phyloP scores from a whole-genome alignment of 2,888 invertebrate species.

The Noctua pronuba region DNA sequence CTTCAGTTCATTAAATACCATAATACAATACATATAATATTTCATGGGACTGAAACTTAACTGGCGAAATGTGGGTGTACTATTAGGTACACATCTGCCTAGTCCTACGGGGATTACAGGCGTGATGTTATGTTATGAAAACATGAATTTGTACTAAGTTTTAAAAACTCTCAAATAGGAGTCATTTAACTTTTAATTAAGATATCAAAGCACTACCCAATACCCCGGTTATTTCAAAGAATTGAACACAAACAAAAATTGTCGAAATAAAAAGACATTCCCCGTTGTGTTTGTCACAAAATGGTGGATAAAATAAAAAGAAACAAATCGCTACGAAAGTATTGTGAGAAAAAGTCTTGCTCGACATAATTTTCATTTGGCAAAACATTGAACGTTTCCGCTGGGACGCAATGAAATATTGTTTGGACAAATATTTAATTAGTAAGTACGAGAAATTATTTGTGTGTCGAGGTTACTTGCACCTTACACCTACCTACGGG shows the following conservation, averaged over 20 bases:
- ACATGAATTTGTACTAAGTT: too few relatives aligned
- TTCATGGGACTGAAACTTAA: too few relatives aligned
- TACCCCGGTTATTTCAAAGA: neutral
- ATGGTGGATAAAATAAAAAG: conserved; percentile 3
- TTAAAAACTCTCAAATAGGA: too few relatives aligned
- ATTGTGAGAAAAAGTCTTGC: conserved; percentile 2
- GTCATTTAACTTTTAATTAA: conserved; percentile 2
- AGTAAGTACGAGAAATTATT: conserved; percentile 24
- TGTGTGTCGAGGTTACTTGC: neutral
- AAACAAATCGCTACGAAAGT: conserved; percentile 39
- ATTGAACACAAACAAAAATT: neutral
- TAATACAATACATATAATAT: too few relatives aligned
- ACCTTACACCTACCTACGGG: neutral
- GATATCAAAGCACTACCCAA: conserved; percentile 26
- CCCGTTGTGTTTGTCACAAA: conserved; percentile 15
- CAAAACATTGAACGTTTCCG: conserved; percentile 46
- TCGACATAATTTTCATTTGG: conserved; percentile 44
- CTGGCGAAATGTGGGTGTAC: too few relatives aligned
- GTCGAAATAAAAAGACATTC: conserved; percentile 17
- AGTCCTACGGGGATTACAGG: too few relatives aligned
- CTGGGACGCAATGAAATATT: conserved; percentile 49
- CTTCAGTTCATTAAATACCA: neutral
- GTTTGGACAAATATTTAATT: conserved; percentile 45
- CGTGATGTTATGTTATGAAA: too few relatives aligned
- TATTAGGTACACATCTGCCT: too few relatives aligned